Conservation (phyloP, 2,888 invertebrate genomes). For the Pyrrhosoma nymphula region DNA sequence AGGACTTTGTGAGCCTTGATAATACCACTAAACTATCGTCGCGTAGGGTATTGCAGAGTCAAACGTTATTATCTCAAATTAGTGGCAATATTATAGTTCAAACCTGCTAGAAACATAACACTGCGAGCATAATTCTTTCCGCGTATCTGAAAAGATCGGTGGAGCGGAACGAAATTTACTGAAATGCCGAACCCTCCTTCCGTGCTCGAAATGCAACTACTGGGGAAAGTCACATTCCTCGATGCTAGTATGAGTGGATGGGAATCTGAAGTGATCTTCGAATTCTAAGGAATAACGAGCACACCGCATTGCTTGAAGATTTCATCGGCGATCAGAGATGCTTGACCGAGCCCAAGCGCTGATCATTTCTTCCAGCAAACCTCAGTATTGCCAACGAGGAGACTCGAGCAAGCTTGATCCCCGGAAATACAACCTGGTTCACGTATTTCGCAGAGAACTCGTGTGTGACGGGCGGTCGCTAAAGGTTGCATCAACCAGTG, state of each 20-base stretch:
- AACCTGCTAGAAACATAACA: too few species aligned
- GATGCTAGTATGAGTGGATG: neutral
- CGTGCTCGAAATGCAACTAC: too few species aligned
- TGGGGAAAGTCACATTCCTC: too few species aligned
- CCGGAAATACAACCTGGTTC: neutral
- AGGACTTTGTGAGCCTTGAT: too few species aligned
- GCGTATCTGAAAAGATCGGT: too few species aligned
- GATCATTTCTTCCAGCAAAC: neutral
- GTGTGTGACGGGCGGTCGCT: constrained; percentile 1
- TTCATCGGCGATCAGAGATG: neutral
- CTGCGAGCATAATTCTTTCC: too few species aligned
- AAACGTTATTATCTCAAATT: too few species aligned
- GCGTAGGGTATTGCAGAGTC: too few species aligned
- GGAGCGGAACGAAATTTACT: too few species aligned
- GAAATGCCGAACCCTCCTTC: too few species aligned
- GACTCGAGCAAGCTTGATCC: neutral
- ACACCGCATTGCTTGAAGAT: neutral
- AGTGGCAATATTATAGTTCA: too few species aligned
- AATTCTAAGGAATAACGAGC: neutral
- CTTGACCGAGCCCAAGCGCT: neutral
- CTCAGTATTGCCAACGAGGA: neutral
- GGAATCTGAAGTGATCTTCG: neutral
- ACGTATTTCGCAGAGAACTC: neutral
- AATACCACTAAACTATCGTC: too few species aligned
- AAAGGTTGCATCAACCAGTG: neutral